Percentiles rank a stretch among this genome's conserved stretches.
Conservation (phyloP, 1,140 invertebrate genomes). For the Nasonia giraulti region DNA sequence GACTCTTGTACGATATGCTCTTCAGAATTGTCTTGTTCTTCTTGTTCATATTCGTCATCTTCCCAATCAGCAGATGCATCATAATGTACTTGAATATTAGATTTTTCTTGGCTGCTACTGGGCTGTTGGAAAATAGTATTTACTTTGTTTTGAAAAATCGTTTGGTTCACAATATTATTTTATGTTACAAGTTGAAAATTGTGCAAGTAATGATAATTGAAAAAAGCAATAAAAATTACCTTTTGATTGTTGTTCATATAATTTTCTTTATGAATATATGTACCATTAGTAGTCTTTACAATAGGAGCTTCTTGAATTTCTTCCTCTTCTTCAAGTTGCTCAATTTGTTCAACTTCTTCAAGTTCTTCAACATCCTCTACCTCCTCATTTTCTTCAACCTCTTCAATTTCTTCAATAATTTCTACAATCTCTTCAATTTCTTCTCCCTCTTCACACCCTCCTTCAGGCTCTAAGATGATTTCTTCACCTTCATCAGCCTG, state of each 20-base stretch:
- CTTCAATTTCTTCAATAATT: conserved; percentile 67
- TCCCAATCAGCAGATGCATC: conserved; percentile 70
- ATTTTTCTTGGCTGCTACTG: conserved; percentile 20
- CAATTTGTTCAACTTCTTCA: conserved; percentile 55
- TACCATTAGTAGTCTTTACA: conserved; percentile 44
- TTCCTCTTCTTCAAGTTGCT: conserved; percentile 53
- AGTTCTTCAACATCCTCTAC: conserved; percentile 59
- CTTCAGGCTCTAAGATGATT: conserved; percentile 64
- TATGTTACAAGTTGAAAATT: too few species aligned
- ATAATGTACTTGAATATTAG: conserved; percentile 59
- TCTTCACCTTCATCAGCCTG: conserved; percentile 60
- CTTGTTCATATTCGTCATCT: conserved; percentile 67
- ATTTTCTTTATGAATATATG: conserved; percentile 43
- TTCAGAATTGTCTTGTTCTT: conserved; percentile 52
- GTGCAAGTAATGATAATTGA: too few species aligned
- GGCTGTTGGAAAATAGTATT: neutral
- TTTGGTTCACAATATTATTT: neutral
- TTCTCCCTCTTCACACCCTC: conserved; percentile 59
- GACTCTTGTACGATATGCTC: conserved; percentile 29
- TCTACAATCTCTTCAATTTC: conserved; percentile 62
- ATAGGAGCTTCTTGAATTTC: conserved; percentile 27
- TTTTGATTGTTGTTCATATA: conserved; percentile 17
- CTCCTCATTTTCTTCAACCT: conserved; percentile 59
- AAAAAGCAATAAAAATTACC: conserved; percentile 17
- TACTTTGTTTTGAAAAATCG: neutral